Evolutionary conservation across 2,797 vertebrate genomes (phyloP).

Genomic region (Gymnoscopelus braueri): DNA sequence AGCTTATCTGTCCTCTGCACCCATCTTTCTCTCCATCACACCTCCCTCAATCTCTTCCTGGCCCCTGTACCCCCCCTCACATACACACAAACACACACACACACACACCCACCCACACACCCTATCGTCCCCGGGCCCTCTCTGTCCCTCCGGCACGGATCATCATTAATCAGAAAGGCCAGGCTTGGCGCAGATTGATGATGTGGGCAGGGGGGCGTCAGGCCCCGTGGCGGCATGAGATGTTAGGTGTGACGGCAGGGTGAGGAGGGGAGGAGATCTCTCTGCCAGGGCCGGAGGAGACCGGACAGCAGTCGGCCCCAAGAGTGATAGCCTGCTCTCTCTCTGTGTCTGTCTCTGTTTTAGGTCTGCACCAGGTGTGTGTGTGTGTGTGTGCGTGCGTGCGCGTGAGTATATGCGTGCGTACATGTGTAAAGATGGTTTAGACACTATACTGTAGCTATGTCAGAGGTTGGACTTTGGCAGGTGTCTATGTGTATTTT

Average conservation of each 20-base stretch:
- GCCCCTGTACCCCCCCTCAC: too few relatives aligned
- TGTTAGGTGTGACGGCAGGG: slow-evolving; percentile 76
- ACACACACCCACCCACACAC: not conserved
- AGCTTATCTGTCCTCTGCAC: too few relatives aligned
- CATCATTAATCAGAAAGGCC: slow-evolving; percentile 81
- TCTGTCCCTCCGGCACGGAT: slow-evolving; percentile 58
- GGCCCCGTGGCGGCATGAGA: slow-evolving; percentile 70
- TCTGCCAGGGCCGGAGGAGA: slow-evolving; percentile 75
- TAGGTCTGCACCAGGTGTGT: not conserved
- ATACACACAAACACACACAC: not conserved
- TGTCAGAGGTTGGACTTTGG: slow-evolving; percentile 25
- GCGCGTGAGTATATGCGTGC: slow-evolving; percentile 27
- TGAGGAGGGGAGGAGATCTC: slow-evolving; percentile 70
- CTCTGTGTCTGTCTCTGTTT: slow-evolving; percentile 4
- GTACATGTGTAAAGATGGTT: slow-evolving; percentile 18
- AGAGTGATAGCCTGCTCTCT: slow-evolving; percentile 70
- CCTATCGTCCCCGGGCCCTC: slow-evolving; percentile 53
- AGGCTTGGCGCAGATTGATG: slow-evolving; percentile 78
- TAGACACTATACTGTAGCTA: slow-evolving; percentile 23
- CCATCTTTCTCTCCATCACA: too few relatives aligned
- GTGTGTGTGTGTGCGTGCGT: slow-evolving; percentile 13
- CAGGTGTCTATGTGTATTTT: not conserved
- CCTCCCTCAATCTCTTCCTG: too few relatives aligned
- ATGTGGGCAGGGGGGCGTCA: slow-evolving; percentile 67
- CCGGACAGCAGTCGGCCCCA: slow-evolving; percentile 65